These are phyloP conservation scores for Lontra canadensis DNA, from an alignment of 2,113 vertebrate genomes.

Conservation along the genomic window DNA sequence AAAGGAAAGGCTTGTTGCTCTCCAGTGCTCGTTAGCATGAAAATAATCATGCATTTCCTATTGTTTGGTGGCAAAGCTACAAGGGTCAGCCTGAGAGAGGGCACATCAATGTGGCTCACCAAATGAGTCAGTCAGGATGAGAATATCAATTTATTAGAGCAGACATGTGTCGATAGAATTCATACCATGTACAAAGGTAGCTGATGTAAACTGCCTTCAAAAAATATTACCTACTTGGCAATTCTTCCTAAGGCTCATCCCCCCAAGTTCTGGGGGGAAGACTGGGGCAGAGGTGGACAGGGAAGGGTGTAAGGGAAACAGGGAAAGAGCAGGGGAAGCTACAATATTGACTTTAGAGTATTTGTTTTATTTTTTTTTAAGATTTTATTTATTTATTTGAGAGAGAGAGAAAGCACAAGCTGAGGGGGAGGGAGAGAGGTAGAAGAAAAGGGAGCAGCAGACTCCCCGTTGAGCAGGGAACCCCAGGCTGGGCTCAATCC, in stretches of 20 bases:
- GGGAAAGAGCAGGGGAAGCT: neutral
- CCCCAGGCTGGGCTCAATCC: neutral
- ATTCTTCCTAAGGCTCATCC: neutral
- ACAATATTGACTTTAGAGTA: neutral
- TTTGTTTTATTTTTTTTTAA: neutral
- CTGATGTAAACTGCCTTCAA: neutral
- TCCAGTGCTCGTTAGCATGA: constrained; percentile 1
- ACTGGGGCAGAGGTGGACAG: neutral
- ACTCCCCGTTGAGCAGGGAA: neutral
- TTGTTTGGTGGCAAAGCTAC: neutral
- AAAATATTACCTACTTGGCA: neutral
- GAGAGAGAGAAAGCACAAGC: neutral
- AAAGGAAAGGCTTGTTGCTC: neutral
- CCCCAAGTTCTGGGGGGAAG: neutral
- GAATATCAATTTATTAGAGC: neutral
- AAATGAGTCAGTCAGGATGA: neutral
- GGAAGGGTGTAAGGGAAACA: neutral
- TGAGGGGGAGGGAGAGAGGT: neutral
- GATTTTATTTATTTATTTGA: neutral
- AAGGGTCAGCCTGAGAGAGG: constrained; percentile 21
- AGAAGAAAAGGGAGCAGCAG: neutral
- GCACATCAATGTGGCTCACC: neutral
- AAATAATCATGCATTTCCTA: constrained; percentile 22
- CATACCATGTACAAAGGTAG: neutral
- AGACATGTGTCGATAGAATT: neutral